Evolutionary conservation across 1,140 invertebrate genomes (phyloP), one percentile per base, ranked within the genome.

Genomic region (Heliothis subflexa): DNA sequence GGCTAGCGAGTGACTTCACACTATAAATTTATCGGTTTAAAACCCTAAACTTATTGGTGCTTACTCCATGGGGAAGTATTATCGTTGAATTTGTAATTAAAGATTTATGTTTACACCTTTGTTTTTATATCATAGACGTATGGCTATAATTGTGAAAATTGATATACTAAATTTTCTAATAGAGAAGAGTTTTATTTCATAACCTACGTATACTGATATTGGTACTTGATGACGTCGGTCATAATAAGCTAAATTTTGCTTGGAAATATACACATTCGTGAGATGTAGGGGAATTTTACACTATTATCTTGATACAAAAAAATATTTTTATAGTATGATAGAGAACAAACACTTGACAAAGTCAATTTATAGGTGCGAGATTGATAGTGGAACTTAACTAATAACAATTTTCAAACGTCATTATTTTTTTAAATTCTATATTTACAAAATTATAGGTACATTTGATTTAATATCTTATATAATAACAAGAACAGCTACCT

Each of bases 91-190:
- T 77, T 78, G 76, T 84, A 84, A 86, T 83, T 66, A 86, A 87
- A 87, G 76, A 80, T 86, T 85, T 85, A 86, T 88, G 83, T 87
- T 89, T 86, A 84, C 80, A 83, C 78, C 78, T 83, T 85, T 87
- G 84, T 83, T 86, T 87, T 86, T 85, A 75, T 75, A 80, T 85
- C 71, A 83, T 81, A 87, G 81, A 85, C 76, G 82, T 76, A 83
- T 81, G 81, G 79, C 84, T 91, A 87, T 89, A 89, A 77, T 91
- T 93, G 88, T 92, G 82, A 89, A 91, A 90, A 89, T 88, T 90
- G 87, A 90, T 88, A 88, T 85, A 93, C 91, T 91, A 92, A 94
- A 91, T 92, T 93, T 93, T 92, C 85, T 91, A 93, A 89, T 91
- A 86, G 79, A 82, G 57, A 79, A 45, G 80, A 75, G 87, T 91